Conservation (phyloP, 2,797 vertebrate species). For the Myiothlypis coronata region DNA sequence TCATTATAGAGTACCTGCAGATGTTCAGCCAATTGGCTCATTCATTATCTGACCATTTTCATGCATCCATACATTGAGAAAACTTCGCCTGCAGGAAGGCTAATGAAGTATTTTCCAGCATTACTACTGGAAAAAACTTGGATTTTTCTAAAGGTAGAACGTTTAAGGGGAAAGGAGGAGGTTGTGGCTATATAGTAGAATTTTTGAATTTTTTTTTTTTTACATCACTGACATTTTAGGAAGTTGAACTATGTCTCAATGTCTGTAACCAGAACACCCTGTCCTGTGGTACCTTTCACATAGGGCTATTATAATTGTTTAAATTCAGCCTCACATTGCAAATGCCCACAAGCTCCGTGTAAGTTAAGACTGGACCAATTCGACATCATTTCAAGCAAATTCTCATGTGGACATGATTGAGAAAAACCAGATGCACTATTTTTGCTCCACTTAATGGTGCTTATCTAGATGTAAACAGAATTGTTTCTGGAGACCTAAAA, state of each 20-base stretch:
- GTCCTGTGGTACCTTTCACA: not conserved
- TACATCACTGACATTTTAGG: not conserved
- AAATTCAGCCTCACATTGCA: not conserved
- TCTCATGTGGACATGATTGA: not conserved
- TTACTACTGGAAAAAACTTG: not conserved
- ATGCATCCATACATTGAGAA: not conserved
- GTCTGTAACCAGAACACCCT: not conserved
- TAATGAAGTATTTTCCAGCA: not conserved
- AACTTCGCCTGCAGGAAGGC: not conserved
- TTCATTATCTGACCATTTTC: conserved; percentile 37
- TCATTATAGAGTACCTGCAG: conserved; percentile 54
- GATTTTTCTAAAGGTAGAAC: not conserved
- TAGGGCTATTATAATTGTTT: not conserved
- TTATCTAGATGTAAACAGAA: not conserved
- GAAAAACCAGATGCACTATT: not conserved
- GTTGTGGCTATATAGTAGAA: not conserved
- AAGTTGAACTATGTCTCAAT: not conserved
- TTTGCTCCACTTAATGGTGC: not conserved
- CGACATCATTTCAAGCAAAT: not conserved
- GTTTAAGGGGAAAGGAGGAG: not conserved
- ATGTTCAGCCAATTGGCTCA: conserved; percentile 31
- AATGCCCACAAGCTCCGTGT: not conserved
- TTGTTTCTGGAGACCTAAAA: not conserved
- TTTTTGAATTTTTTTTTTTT: not conserved
- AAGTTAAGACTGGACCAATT: not conserved